Evolutionary conservation across 2,113 vertebrate species (phyloP).

Genomic region (Proteles cristata): DNA sequence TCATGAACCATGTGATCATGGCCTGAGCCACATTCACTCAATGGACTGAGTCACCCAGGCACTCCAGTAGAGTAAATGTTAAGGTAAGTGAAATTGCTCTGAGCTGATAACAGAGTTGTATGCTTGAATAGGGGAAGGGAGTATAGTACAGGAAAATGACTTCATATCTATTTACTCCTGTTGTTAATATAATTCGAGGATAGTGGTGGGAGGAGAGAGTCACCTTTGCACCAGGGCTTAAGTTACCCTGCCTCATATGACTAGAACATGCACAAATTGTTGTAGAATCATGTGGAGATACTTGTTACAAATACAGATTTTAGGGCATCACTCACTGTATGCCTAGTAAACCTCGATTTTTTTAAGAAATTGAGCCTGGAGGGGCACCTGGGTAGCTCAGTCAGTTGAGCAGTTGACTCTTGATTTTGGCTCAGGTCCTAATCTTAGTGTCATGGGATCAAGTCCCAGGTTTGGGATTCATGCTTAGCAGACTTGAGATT

Average conservation of each 20-base stretch:
- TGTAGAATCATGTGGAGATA: not conserved
- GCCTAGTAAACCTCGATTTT: not conserved
- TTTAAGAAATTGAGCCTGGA: not conserved
- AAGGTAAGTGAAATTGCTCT: not conserved
- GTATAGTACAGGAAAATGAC: not conserved
- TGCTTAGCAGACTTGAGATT: no score
- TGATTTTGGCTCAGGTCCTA: no score
- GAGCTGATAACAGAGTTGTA: not conserved
- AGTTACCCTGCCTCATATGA: not conserved
- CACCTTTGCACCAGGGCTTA: not conserved
- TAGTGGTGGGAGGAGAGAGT: not conserved
- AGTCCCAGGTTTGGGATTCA: no score
- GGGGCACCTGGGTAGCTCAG: no score
- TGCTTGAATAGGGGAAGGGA: not conserved
- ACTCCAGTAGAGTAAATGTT: not conserved
- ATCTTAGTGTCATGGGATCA: no score
- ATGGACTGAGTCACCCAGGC: no score
- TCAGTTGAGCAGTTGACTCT: no score
- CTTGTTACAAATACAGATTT: not conserved
- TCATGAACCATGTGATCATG: no score
- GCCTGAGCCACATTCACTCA: no score
- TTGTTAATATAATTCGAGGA: not conserved
- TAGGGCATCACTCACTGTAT: not conserved
- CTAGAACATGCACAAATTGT: not conserved
- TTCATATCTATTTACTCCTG: not conserved